These are phyloP conservation scores for Corapipo altera DNA, from an alignment of 2,113 vertebrate species.

Conservation along the genomic window DNA sequence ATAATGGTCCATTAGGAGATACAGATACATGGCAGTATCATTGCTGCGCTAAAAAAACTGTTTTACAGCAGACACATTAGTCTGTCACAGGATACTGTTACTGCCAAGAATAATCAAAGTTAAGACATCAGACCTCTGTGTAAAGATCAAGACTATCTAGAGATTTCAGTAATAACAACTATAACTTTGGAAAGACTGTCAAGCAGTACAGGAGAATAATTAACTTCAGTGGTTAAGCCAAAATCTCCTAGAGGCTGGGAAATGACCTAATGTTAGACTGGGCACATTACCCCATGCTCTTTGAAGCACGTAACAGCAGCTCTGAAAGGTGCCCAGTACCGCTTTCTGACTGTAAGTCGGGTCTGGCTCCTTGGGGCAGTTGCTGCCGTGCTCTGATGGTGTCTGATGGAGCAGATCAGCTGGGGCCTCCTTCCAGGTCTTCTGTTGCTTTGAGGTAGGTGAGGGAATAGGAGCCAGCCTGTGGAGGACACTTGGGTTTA, in stretches of 20 bases:
- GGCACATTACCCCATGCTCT: not conserved
- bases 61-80: not conserved
- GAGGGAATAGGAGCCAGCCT: not conserved
- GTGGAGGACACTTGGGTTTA: not conserved
- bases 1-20: not conserved
- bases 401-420: not conserved
- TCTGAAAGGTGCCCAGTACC: not conserved
- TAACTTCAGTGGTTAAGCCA: not conserved
- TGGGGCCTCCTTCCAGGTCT: not conserved
- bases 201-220: not conserved
- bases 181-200: not conserved
- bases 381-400: not conserved
- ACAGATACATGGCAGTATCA: not conserved
- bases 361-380: not conserved
- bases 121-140: not conserved
- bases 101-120: not conserved
- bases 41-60: not conserved
- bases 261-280: not conserved
- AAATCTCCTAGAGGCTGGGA: not conserved
- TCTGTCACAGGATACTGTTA: not conserved
- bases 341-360: rapidly evolving
- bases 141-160: not conserved
- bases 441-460: not conserved
- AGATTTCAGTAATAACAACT: not conserved
- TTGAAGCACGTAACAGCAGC: not conserved